Evolutionary conservation across 2,113 vertebrate species (phyloP).

Genomic region (Upupa epops): DNA sequence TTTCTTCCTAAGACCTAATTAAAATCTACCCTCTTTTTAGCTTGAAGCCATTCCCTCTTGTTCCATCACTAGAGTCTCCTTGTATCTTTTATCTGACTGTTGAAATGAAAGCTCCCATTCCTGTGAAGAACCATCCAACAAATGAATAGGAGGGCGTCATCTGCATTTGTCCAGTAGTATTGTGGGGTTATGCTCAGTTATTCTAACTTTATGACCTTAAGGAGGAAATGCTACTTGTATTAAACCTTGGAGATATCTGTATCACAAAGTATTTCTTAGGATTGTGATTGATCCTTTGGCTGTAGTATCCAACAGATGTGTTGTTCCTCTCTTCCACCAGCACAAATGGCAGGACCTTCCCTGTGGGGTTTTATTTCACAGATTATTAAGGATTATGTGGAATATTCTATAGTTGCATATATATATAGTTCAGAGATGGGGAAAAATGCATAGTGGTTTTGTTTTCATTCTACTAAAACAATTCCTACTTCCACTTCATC

Average conservation of each 20-base stretch:
- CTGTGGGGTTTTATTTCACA: not conserved
- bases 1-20: no score
- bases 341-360: not conserved
- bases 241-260: not conserved
- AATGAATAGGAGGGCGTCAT: not conserved
- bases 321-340: not conserved
- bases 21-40: no score
- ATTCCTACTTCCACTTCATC: not conserved
- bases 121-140: constrained; percentile 17
- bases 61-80: no score
- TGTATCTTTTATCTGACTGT: not conserved
- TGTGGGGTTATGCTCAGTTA: not conserved
- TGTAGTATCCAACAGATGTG: not conserved
- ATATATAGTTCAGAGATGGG: not conserved
- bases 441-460: not conserved
- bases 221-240: not conserved
- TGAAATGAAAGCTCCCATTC: constrained; percentile 51
- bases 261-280: rapidly evolving
- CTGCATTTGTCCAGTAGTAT: not conserved
- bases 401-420: not conserved
- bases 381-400: not conserved
- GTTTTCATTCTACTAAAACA: not conserved
- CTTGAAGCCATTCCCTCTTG: no score
- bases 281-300: not conserved
- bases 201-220: not conserved